Evolutionary conservation across 2,113 vertebrate species (phyloP).

Genomic region (Rana temporaria): DNA sequence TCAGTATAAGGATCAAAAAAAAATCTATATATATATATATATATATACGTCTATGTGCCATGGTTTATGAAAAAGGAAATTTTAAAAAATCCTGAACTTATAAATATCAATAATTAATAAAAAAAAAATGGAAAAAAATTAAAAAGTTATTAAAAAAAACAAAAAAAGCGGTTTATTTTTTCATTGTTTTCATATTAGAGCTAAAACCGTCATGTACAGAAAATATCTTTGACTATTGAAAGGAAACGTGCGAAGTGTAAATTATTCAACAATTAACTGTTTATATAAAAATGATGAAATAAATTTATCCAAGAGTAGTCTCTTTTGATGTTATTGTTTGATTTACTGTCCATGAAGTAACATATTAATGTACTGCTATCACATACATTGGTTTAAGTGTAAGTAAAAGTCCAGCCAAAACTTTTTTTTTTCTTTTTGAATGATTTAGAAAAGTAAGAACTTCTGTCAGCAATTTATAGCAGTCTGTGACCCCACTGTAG

Average conservation of each 20-base stretch:
- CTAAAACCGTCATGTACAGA: constrained; percentile 88
- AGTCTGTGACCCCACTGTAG: too few relatives aligned
- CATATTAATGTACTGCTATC: too few relatives aligned
- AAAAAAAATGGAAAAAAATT: constrained; percentile 59
- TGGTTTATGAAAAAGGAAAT: constrained; percentile 50
- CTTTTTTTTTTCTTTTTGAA: too few relatives aligned
- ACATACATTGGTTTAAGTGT: too few relatives aligned
- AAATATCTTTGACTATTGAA: constrained; percentile 82
- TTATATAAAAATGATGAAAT: constrained; percentile 97
- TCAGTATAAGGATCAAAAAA: constrained; percentile 51
- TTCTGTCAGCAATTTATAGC: too few relatives aligned
- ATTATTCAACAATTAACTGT: constrained; percentile 95
- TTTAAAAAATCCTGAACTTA: constrained; percentile 60
- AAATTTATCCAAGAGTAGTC: constrained; percentile 82
- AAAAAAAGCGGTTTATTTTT: constrained; percentile 81
- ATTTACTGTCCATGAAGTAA: background rate
- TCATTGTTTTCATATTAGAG: constrained; percentile 87
- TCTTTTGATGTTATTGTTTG: constrained; percentile 5
- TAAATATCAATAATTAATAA: constrained; percentile 62
- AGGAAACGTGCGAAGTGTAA: constrained; percentile 90
- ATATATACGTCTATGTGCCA: constrained; percentile 52
- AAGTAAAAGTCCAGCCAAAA: too few relatives aligned
- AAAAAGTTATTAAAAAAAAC: constrained; percentile 61
- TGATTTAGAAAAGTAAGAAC: too few relatives aligned
- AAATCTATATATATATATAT: constrained; percentile 20